Evolutionary conservation across 2,797 vertebrate species (phyloP).

Genomic region (Uromys caudimaculatus): DNA sequence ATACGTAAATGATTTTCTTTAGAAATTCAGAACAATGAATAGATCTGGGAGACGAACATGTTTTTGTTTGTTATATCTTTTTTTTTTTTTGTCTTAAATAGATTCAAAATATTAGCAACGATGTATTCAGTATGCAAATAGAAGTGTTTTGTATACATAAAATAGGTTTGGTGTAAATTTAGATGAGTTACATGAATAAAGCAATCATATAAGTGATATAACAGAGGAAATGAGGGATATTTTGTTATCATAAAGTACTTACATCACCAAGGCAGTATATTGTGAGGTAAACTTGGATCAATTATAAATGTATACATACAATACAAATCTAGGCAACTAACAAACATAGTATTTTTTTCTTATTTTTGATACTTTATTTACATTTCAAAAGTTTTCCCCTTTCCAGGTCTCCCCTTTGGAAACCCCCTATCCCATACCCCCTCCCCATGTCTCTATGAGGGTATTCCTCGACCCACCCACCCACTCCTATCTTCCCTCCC

Average conservation of each 20-base stretch:
- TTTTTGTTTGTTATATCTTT: not conserved
- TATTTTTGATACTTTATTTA: no score
- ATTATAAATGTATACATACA: not conserved
- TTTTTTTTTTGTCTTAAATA: conserved; percentile 34
- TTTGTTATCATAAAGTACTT: conserved; percentile 43
- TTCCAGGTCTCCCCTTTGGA: no score
- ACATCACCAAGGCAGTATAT: not conserved
- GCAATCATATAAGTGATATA: not conserved
- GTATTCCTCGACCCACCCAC: no score
- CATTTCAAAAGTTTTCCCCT: no score
- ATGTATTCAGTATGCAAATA: not conserved
- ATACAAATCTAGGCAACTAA: not conserved
- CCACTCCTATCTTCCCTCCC: no score
- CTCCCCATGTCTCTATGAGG: no score
- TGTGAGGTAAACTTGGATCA: conserved; percentile 5
- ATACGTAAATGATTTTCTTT: not conserved
- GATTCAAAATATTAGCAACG: conserved; percentile 48
- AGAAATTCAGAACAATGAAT: not conserved
- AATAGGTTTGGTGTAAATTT: not conserved
- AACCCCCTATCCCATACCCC: no score
- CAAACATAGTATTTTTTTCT: not conserved
- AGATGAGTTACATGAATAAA: conserved; percentile 30
- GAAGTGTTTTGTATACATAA: not conserved
- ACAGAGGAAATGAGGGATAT: not conserved
- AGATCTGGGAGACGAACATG: not conserved